Evolutionary conservation across 2,888 invertebrate species (phyloP), one percentile per base, ranked within the genome.

Genomic region (Rotaria magnacalcarata): DNA sequence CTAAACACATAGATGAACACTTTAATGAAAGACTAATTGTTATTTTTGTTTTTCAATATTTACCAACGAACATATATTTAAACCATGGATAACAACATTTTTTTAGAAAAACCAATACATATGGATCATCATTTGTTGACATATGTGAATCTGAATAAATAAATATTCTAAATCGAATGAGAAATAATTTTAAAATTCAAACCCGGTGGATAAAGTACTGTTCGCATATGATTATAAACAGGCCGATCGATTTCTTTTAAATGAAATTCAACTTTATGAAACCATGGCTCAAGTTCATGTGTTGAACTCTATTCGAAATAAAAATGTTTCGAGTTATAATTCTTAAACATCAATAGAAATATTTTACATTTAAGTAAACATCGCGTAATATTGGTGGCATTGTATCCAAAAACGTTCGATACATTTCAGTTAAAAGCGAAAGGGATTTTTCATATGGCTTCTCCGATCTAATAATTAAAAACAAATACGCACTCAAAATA

Each of bases 341-440:
- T 47, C 7, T 47, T 47, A 47, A 34, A 34, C 34, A 34, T 34
- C 34, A 34, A 34, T 34, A 34, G 34, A 52, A 16, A 52, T 11
- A 3, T 80, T 16, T 52, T 84, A 84, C 84, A 84, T 84, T 84
- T 8, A 52, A 52, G 27, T 84, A 34, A 27, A 50, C 19, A 43
- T 84, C 50, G 52, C 19, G 34, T 50, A 84, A 80, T 34, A 27
- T 41, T 24, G 75, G 75, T 50, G 86, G 86, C 52, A 86, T n/a
- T 21, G 84, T 75, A 16, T 88, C 88, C 88, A 90, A 88, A 85
- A 89, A 90, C 14, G 90, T 89, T 21, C 89, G 88, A 86, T 88
- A 91, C 88, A 91, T 90, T 87, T 91, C 90, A 52, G 91, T 90
- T 74, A 91, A 87, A 85, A 90, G 88, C 4, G 90, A 90, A 34